Evolutionary conservation across 2,113 vertebrate genomes (phyloP), one percentile per base, ranked within the genome.

Genomic region (Thryonomys swinderianus): DNA sequence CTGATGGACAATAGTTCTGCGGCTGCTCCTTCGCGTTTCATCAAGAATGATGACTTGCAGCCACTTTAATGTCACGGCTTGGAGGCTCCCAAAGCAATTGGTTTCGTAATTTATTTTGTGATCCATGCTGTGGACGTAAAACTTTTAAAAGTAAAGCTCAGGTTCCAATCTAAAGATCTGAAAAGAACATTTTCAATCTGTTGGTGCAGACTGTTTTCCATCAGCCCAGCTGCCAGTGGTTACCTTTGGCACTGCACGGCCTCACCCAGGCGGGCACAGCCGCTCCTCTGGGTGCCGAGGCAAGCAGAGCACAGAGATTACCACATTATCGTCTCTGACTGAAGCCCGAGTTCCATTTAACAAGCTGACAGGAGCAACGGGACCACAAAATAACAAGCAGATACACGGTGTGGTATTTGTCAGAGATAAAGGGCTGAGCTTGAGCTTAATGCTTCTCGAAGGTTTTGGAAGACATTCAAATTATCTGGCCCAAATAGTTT

Each of bases 361-460:
- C 86, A 97, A 96, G 95, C 95, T 97, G 96, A 97, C 96, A 96
- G 91, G 66, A 97, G 86, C 84, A 69, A 95, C 76, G 94, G 95
- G 95, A 88, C 85, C 57, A 96, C 84, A 11, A 93, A 96, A 96
- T 93, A 97, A 97, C 93, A 96, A 96, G 95, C 94, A 95, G 96
- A 95, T 97, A 90, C 87, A 45, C 18, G 2, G 84, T 80, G 71
- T 95, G 94, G 96, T 94, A 96, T 96, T 95, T 97, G 91, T 97
- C 97, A 96, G 61, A 98, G 97, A 97, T 90, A 96, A 97, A 96
- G 93, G 89, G 42, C 94, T 95, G 80, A 94, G 96, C 64, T 81
- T 94, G 91, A 91, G 94, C 91, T 81, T 95, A 93, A 94, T 85
- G 91, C 67, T 97, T 89, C 71, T 93, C 0, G 8, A 94, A 89